A percentile compares a stretch with the other conserved stretches of the same genome.
Evolutionary conservation across 92 coral and sea anemone genomes (phyloP).

Genomic region (Heliopora coerulea): DNA sequence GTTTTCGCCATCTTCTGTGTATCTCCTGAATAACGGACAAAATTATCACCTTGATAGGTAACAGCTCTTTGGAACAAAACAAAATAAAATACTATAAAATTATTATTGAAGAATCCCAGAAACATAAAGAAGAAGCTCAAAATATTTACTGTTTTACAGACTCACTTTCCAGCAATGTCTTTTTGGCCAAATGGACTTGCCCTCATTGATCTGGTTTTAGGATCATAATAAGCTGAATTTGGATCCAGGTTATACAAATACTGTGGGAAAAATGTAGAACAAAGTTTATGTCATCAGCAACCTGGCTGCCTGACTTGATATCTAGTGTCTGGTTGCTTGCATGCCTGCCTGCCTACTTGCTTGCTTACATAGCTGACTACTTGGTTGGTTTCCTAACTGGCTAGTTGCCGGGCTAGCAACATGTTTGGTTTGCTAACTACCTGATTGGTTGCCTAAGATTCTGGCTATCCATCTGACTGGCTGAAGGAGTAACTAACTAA

Average conservation of each 20-base stretch:
- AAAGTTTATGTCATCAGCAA: neutral
- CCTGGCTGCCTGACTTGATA: neutral
- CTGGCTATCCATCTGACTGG: too few species aligned
- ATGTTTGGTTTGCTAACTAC: too few species aligned
- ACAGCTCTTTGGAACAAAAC: slow-evolving; percentile 49
- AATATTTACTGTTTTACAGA: neutral
- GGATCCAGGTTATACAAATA: slow-evolving; percentile 85
- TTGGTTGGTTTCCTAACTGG: too few species aligned
- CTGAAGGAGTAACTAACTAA: too few species aligned
- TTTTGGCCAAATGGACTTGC: slow-evolving; percentile 80
- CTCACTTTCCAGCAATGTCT: slow-evolving; percentile 68
- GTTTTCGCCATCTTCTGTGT: slow-evolving; percentile 93
- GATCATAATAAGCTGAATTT: slow-evolving; percentile 94
- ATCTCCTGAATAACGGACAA: slow-evolving; percentile 97
- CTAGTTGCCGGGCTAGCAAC: too few species aligned
- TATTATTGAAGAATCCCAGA: neutral
- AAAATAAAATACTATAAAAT: neutral
- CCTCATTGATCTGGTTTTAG: slow-evolving; percentile 97
- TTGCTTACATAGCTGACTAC: too few species aligned
- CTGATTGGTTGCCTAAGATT: too few species aligned
- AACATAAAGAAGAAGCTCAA: neutral
- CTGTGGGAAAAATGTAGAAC: slow-evolving; percentile 43
- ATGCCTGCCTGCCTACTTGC: too few species aligned
- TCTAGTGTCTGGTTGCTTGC: too few species aligned
- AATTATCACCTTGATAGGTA: slow-evolving; percentile 90